Conservation (phyloP, 2,113 vertebrate genomes). For the Thalassoma bifasciatum region DNA sequence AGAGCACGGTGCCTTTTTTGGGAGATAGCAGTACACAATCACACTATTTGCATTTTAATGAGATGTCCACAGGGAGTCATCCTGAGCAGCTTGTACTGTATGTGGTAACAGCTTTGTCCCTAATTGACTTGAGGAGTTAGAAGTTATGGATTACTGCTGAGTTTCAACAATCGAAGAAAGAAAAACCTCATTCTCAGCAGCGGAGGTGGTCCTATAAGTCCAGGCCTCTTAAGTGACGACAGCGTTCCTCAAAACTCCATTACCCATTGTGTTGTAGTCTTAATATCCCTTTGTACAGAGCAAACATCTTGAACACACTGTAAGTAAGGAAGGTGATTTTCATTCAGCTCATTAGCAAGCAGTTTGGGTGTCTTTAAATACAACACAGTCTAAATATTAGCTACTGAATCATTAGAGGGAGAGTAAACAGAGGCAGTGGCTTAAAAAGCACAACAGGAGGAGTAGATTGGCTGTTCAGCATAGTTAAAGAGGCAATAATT, state of each 20-base stretch:
- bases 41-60: conserved; percentile 59
- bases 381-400: conserved; percentile 43
- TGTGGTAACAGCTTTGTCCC: conserved; percentile 33
- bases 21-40: conserved; percentile 42
- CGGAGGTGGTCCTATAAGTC: not conserved
- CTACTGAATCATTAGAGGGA: conserved; percentile 23
- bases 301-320: conserved; percentile 27
- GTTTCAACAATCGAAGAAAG: conserved; percentile 23
- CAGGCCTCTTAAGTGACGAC: not conserved
- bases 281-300: conserved; percentile 5
- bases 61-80: conserved; percentile 37
- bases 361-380: conserved; percentile 46
- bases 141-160: conserved; percentile 45
- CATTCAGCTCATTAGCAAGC: conserved; percentile 48
- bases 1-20: conserved; percentile 6
- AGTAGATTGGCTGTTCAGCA: not conserved
- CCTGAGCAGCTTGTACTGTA: conserved; percentile 13
- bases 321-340: conserved; percentile 53
- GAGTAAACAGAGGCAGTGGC: conserved; percentile 29
- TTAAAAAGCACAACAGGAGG: conserved; percentile 6
- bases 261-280: conserved; percentile 14
- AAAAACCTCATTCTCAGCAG: conserved; percentile 4
- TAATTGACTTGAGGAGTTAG: conserved; percentile 57
- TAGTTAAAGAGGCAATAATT: not conserved
- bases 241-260: not conserved